Conservation (phyloP, 2,797 vertebrate genomes). For the Clarias pachynema region DNA sequence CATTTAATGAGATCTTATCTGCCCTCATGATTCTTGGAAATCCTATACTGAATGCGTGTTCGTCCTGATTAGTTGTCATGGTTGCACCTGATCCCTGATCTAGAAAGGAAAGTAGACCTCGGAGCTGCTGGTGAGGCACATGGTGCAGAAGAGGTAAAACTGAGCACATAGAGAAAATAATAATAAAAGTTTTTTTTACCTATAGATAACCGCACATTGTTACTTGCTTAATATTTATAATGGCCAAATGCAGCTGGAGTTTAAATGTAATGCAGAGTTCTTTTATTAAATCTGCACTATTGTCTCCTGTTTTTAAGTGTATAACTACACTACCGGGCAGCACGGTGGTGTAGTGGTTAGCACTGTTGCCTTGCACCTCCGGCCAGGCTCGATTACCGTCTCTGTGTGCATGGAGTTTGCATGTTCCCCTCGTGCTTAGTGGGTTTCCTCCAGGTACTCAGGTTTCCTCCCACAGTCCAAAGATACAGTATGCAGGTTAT, state of each 20-base stretch:
- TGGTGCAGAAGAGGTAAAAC: not conserved
- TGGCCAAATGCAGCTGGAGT: not conserved
- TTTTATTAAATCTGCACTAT: not conserved
- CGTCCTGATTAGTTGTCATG: not conserved
- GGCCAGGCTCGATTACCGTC: no score
- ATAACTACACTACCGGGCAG: not conserved
- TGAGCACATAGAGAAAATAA: not conserved
- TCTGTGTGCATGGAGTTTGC: no score
- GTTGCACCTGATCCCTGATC: not conserved
- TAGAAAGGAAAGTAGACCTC: not conserved
- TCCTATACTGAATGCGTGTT: not conserved
- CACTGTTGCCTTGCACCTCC: no score
- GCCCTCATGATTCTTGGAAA: not conserved
- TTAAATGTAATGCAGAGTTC: not conserved
- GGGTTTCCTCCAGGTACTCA: no score
- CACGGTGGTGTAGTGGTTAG: no score
- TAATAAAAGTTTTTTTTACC: not conserved
- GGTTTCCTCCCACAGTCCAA: no score
- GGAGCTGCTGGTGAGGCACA: not conserved
- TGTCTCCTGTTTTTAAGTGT: not conserved
- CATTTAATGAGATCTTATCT: conserved; percentile 4
- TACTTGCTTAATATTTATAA: not conserved
- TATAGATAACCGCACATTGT: no score
- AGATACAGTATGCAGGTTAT: no score
- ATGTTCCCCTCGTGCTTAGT: no score